A percentile compares a stretch with the other conserved stretches of the same genome.
These are phyloP conservation scores for Cataglyphis albicans DNA, from an alignment of 2,888 invertebrate genomes.

Conservation along the genomic window DNA sequence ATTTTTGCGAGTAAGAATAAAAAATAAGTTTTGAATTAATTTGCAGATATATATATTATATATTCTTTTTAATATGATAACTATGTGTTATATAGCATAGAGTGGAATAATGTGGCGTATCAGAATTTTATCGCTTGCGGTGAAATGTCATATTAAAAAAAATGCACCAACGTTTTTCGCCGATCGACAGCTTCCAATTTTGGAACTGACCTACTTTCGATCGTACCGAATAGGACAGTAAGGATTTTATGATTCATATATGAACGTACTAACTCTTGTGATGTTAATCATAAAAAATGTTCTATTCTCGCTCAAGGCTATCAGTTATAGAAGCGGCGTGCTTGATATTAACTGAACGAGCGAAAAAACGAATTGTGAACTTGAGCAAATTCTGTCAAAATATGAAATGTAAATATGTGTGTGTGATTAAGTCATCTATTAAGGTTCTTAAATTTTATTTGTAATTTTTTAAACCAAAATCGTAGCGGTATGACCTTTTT, in stretches of 20 bases:
- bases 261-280: constrained; percentile 9
- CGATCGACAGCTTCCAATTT: constrained; percentile 39
- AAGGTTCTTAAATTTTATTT: neutral
- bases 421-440: neutral
- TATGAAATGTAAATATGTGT: neutral
- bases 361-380: constrained; percentile 8
- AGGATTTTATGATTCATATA: constrained; percentile 30
- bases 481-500: neutral
- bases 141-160: constrained; percentile 28
- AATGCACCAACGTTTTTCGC: constrained; percentile 6
- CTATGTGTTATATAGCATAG: too few species aligned
- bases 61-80: neutral
- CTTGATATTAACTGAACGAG: constrained; percentile 17
- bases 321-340: neutral
- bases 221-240: neutral
- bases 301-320: constrained; percentile 45
- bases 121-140: neutral
- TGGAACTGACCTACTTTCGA: constrained; percentile 44
- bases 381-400: constrained; percentile 6
- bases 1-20: neutral
- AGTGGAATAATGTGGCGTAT: too few species aligned
- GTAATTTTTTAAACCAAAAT: neutral
- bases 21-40: neutral
- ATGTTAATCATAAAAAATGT: constrained; percentile 31
- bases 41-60: neutral